Evolutionary conservation across 2,797 vertebrate genomes (phyloP).

Genomic region (Hippopotamyrus pictus): DNA sequence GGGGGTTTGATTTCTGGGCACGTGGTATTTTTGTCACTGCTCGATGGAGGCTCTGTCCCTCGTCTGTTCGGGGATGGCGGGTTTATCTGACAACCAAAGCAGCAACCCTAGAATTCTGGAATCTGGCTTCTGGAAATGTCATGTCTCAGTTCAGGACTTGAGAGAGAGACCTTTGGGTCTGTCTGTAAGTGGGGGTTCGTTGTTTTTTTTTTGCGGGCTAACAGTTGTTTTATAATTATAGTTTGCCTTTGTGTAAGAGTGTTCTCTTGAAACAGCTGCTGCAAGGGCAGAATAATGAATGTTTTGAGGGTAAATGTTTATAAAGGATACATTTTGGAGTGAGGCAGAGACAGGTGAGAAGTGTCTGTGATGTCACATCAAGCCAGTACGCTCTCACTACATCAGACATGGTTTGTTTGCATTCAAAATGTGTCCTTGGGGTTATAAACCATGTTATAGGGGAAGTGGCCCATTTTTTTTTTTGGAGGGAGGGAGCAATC

Average conservation of each 20-base stretch:
- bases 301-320: conserved; percentile 64
- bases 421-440: not conserved
- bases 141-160: not conserved
- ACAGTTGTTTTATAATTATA: not conserved
- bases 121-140: not conserved
- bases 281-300: conserved; percentile 54
- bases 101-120: not conserved
- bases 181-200: not conserved
- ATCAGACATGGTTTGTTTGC: not conserved
- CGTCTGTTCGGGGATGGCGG: not conserved
- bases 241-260: conserved; percentile 40
- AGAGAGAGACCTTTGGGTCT: not conserved
- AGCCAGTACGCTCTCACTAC: not conserved
- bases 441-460: not conserved
- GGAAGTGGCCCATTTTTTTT: not conserved
- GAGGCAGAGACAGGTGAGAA: conserved; percentile 45
- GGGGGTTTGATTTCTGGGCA: not conserved
- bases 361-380: not conserved
- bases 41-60: not conserved
- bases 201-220: not conserved
- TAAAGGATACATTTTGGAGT: conserved; percentile 50
- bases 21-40: not conserved
- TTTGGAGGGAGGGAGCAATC: not conserved
- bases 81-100: not conserved
- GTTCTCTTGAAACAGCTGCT: conserved; percentile 42